Evolutionary conservation across 2,888 invertebrate species (phyloP).

Genomic region (Dichetophora obliterata): DNA sequence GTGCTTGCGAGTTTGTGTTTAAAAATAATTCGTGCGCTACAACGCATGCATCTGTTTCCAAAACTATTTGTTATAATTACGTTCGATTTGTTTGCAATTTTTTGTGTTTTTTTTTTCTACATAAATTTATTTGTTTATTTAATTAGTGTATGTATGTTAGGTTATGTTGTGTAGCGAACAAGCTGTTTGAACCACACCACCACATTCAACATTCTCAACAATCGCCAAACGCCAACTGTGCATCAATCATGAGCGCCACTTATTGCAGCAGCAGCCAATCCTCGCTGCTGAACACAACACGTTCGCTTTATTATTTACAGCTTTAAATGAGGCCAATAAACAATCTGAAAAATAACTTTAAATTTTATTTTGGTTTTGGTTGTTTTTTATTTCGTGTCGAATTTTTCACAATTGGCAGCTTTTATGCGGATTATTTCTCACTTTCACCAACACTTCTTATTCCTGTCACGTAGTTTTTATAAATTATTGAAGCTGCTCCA

Average conservation of each 20-base stretch:
- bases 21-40: too few species aligned
- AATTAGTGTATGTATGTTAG: not conserved
- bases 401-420: not conserved
- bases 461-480: slow-evolving; percentile 12
- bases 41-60: too few species aligned
- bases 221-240: not conserved
- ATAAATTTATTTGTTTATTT: too few species aligned
- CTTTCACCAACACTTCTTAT: not conserved
- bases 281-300: not conserved
- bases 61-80: too few species aligned
- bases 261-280: not conserved
- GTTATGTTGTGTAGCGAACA: not conserved
- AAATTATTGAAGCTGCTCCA: slow-evolving; percentile 7
- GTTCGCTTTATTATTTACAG: not conserved
- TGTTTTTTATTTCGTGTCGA: not conserved
- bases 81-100: too few species aligned
- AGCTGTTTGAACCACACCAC: not conserved
- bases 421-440: not conserved
- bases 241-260: not conserved
- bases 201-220: not conserved
- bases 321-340: slow-evolving; percentile 13
- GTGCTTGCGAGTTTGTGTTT: too few species aligned
- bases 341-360: not conserved
- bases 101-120: too few species aligned
- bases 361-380: not conserved